phyloP scores from a whole-genome alignment of 2,888 invertebrate genomes.

The Mimumesa dahlbomi region DNA sequence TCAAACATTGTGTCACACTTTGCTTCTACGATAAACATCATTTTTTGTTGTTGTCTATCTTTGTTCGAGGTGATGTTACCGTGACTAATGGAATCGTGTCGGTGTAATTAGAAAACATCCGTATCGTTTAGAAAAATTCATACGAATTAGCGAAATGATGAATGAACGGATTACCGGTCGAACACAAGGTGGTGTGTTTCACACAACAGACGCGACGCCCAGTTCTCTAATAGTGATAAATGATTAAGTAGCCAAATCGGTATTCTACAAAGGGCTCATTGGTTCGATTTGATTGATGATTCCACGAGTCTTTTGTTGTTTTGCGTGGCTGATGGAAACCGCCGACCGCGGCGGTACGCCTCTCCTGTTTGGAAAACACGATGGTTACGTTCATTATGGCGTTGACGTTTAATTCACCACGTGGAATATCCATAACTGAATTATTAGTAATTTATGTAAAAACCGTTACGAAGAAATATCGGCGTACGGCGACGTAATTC shows the following conservation, averaged over 20 bases:
- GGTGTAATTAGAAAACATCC: conserved; percentile 16
- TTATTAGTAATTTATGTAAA: conserved; percentile 31
- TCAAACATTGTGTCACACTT: too few relatives aligned
- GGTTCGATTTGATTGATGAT: conserved; percentile 75
- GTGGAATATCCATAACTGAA: conserved; percentile 18
- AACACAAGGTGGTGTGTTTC: conserved; percentile 53
- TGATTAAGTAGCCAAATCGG: conserved; percentile 79
- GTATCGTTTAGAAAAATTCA: conserved; percentile 51
- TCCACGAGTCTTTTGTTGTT: conserved; percentile 56
- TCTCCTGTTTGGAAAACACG: conserved; percentile 51
- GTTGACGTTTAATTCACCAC: conserved; percentile 39
- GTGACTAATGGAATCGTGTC: too few relatives aligned
- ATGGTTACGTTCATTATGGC: conserved; percentile 40
- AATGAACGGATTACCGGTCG: conserved; percentile 50
- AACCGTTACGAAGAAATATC: neutral
- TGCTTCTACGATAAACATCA: too few relatives aligned
- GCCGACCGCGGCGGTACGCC: conserved; percentile 31
- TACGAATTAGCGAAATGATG: conserved; percentile 52
- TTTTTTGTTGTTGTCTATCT: too few relatives aligned
- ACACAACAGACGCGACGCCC: conserved; percentile 50
- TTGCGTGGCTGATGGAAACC: conserved; percentile 50
- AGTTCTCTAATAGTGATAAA: conserved; percentile 78
- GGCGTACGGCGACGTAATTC: neutral
- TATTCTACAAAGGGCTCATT: conserved; percentile 75
- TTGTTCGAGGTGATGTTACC: too few relatives aligned